Evolutionary conservation across 2,113 vertebrate species (phyloP), one percentile per base, ranked within the genome.

Genomic region (Dascyllus trimaculatus): DNA sequence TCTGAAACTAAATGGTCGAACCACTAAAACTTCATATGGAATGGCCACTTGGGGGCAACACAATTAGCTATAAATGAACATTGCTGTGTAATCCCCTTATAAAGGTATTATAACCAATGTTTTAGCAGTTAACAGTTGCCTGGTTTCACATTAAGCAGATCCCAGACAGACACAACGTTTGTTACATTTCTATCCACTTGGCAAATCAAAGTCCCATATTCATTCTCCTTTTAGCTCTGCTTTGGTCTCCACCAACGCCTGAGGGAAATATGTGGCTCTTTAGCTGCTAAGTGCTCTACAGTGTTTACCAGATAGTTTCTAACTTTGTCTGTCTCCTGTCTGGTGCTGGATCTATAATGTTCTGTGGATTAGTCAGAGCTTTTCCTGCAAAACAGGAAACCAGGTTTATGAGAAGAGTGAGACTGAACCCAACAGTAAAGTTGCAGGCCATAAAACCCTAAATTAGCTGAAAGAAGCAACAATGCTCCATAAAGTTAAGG

Each of bases 311-410:
- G 48, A 17, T 19, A 8, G 48, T 49, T 49, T 17, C 18, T 49
- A 49, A 8, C 48, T 19, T 49, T 49, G 18, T 19, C 48, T 43
- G 40, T 43, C 40, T 46, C 48, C 18, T 7, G 5, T 49, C 48
- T 49, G 48, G 18, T 49, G 48, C 18, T 49, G 48, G 48, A 49
- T 49, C 48, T n/a, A n/a, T 19, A n/a, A 49, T 9, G 8, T 18
- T 15, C 45, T 17, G 15, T 4, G 45, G 17, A 18, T 46, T 46
- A 17, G 45, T 49, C 48, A 49, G 19, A 49, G 19, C 48, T 49
- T 49, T 43, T 43, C 40, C 7, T 57, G 40, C 57, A 66, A 73
- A 10, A 57, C 40, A 43, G 40, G 40, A 43, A 43, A 43, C 40
- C 3, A 14, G 40, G 14, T 43, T 43, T 14, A 43, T 14, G 40